phyloP scores from a whole-genome alignment of 2,113 vertebrate genomes.

The Phrynosoma platyrhinos region DNA sequence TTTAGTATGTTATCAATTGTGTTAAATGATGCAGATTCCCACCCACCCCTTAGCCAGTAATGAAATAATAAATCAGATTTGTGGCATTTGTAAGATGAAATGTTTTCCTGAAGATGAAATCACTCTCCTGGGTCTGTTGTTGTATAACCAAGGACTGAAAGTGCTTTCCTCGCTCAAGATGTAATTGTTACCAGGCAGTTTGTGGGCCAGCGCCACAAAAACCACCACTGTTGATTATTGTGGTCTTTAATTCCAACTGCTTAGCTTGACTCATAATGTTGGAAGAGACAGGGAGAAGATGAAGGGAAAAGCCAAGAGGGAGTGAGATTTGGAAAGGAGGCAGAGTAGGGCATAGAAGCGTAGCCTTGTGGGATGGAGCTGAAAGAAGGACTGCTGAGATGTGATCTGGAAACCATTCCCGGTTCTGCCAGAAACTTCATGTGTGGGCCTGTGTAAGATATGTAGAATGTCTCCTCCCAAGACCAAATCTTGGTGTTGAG shows the following conservation, averaged over 20 bases:
- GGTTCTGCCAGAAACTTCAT: background rate
- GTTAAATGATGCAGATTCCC: conserved; percentile 66
- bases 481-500: background rate
- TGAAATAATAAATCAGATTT: conserved; percentile 80
- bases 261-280: conserved; percentile 48
- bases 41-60: conserved; percentile 64
- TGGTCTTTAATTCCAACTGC: conserved; percentile 52
- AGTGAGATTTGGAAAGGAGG: background rate
- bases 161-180: conserved; percentile 61
- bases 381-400: background rate
- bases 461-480: accelerated
- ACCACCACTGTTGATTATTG: conserved; percentile 69
- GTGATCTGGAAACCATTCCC: background rate
- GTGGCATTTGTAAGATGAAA: conserved; percentile 77
- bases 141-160: conserved; percentile 77
- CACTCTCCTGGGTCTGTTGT: conserved; percentile 75
- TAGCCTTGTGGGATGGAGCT: background rate
- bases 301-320: conserved; percentile 29
- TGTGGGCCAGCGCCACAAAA: conserved; percentile 77
- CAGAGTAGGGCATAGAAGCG: background rate
- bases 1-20: conserved; percentile 49
- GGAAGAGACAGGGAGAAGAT: background rate
- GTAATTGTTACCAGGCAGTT: conserved; percentile 75
- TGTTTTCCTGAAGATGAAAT: conserved; percentile 78
- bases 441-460: background rate